These are phyloP conservation scores for Athalia rosae DNA, from an alignment of 2,888 invertebrate genomes.

Conservation along the genomic window DNA sequence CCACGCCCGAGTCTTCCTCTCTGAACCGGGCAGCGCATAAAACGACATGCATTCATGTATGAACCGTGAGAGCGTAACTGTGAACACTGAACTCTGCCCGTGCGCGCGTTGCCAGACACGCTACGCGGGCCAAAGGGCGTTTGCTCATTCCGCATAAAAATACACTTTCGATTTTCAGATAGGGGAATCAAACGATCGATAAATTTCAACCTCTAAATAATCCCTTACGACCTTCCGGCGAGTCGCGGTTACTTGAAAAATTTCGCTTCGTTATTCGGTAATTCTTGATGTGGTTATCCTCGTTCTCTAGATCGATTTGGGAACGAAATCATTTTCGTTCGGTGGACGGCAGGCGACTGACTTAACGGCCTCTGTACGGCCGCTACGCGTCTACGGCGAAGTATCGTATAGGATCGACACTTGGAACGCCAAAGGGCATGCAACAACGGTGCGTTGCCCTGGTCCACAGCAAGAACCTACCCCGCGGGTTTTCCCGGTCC, in stretches of 20 bases:
- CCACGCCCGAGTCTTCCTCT: slow-evolving; percentile 53
- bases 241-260: neutral
- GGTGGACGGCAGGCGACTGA: slow-evolving; percentile 21
- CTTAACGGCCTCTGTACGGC: slow-evolving; percentile 30
- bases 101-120: slow-evolving; percentile 55
- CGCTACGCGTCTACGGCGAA: slow-evolving; percentile 28
- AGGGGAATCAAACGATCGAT: slow-evolving; percentile 2
- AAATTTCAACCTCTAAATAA: neutral
- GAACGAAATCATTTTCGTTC: slow-evolving; percentile 17
- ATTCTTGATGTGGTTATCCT: neutral
- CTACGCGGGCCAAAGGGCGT: slow-evolving; percentile 63
- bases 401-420: slow-evolving; percentile 4
- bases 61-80: slow-evolving; percentile 72
- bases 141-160: slow-evolving; percentile 62
- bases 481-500: slow-evolving; percentile 42
- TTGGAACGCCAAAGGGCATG: slow-evolving; percentile 39
- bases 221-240: neutral
- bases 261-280: neutral
- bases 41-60: slow-evolving; percentile 63
- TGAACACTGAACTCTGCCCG: slow-evolving; percentile 62
- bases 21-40: slow-evolving; percentile 54
- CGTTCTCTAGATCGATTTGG: neutral
- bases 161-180: slow-evolving; percentile 55
- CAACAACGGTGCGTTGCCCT: slow-evolving; percentile 38
- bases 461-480: slow-evolving; percentile 38